A percentile compares a stretch with the other conserved stretches of the same genome.
Conservation (phyloP, 2,113 vertebrate genomes). For the Neolamprologus cancellatus region DNA sequence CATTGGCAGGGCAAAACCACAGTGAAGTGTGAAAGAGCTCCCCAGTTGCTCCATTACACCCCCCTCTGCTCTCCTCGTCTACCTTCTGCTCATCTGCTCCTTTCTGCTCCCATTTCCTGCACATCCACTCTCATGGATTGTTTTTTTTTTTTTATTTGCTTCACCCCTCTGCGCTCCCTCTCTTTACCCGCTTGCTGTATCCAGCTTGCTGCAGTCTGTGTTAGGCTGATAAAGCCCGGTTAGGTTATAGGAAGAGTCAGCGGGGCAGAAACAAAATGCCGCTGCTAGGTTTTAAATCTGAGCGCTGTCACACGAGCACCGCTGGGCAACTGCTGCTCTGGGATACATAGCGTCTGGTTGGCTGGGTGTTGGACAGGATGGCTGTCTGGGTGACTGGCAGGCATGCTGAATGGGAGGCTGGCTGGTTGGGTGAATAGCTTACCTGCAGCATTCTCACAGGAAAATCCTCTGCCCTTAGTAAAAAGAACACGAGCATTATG, state of each 20-base stretch:
- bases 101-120: background rate
- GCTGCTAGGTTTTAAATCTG: conserved; percentile 39
- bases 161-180: background rate
- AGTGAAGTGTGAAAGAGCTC: conserved; percentile 38
- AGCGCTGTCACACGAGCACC: conserved; percentile 24
- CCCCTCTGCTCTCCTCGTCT: background rate
- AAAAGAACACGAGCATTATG: background rate
- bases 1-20: conserved; percentile 33
- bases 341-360: background rate
- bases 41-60: conserved; percentile 28
- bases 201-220: conserved; percentile 29
- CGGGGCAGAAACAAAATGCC: conserved; percentile 45
- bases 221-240: conserved; percentile 39
- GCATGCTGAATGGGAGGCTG: background rate
- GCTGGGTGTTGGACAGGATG: background rate
- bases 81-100: background rate
- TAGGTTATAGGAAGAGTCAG: conserved; percentile 36
- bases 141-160: background rate
- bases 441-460: conserved; percentile 1
- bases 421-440: background rate
- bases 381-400: conserved; percentile 2
- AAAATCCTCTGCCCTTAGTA: background rate
- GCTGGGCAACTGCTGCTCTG: conserved; percentile 4
- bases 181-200: background rate
- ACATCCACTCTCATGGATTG: background rate